These are phyloP conservation scores for Sapayoa aenigma DNA, from an alignment of 2,113 vertebrate genomes.

Conservation along the genomic window DNA sequence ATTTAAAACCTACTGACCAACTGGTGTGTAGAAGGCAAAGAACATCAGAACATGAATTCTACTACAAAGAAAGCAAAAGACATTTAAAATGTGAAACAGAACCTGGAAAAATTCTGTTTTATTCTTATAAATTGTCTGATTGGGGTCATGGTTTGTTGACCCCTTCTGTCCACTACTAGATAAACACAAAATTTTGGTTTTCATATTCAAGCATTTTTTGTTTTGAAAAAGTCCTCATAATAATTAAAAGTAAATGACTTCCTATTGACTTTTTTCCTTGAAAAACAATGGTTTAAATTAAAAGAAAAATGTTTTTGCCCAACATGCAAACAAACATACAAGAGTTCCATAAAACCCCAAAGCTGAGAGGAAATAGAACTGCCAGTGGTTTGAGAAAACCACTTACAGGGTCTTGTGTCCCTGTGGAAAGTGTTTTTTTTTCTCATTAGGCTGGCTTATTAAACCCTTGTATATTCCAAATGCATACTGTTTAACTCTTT, in stretches of 20 bases:
- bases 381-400: slow-evolving; percentile 15
- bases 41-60: neutral
- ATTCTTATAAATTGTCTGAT: neutral
- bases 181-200: slow-evolving; percentile 9
- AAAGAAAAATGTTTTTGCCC: slow-evolving; percentile 29
- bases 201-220: neutral
- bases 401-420: neutral
- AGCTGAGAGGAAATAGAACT: neutral
- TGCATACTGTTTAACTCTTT: neutral
- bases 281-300: slow-evolving; percentile 53
- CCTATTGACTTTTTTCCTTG: slow-evolving; percentile 7
- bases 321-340: slow-evolving; percentile 8
- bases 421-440: slow-evolving; percentile 2
- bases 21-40: neutral
- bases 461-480: neutral
- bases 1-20: neutral
- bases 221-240: neutral
- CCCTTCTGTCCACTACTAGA: neutral
- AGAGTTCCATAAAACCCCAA: slow-evolving; percentile 1
- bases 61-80: neutral
- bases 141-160: neutral
- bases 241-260: slow-evolving; percentile 34
- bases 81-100: neutral
- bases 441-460: neutral
- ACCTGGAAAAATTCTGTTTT: neutral